Evolutionary conservation across 1,140 invertebrate genomes (phyloP), one percentile per base, ranked within the genome.

Genomic region (Lethrus apterus): DNA sequence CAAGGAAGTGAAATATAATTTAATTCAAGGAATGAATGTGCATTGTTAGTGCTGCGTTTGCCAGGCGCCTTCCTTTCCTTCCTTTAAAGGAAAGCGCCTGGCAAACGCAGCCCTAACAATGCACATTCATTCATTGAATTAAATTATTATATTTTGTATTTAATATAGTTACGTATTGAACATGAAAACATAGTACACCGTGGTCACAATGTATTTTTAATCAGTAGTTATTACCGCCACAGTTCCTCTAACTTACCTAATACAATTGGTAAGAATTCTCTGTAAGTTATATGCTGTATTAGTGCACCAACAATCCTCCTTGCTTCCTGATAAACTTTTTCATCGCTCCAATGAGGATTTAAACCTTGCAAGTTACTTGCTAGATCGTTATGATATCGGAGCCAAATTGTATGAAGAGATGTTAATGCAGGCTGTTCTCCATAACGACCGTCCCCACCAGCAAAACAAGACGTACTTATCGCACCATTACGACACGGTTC

Each of bases 311-410:
- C 72, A 48, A 98, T 90, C 62, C 81, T 77, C 53, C 85, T 69
- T 0, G 87, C 79, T 63, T 95, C 91, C 68, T 97, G 91, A 64
- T 84, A 93, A 3, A 89, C 67, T 59, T 80, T 84, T 60, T 93
- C 88, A 58, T 93, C 89, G 51, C 79, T 81, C 89, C 89, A 93
- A 55, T 87, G 84, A 0, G 79, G 78, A 70, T 96, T 95, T 5
- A 95, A 57, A 17, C 77, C 70, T 2, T 76, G 69, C 23, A 98
- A 67, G 52, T 82, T 77, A 35, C 79, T 73, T 0, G 91, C 89
- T 43, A 97, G 74, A 50, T 83, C 80, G 68, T 98, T 98, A 66
- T 98, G 93, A 57, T 93, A 81, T 51, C 93, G 69, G 52, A 97
- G 68, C 77, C 88, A 92, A 4, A 93, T 71, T 0, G 90, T 89